Conservation (phyloP, 2,888 invertebrate genomes). For the Phyllotreta cruciferae region DNA sequence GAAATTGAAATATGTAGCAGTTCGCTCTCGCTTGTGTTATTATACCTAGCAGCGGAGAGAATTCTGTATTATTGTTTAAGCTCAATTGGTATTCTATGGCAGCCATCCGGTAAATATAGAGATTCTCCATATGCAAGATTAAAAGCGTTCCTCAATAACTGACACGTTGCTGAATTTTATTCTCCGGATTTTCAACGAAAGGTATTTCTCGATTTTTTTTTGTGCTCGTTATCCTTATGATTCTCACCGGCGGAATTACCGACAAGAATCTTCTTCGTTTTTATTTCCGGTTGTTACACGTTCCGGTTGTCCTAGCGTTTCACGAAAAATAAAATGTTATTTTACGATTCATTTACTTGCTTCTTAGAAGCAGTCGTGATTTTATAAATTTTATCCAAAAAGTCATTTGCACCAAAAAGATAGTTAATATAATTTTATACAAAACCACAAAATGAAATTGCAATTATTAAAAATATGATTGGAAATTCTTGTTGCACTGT, state of each 20-base stretch:
- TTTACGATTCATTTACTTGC: conserved; percentile 9
- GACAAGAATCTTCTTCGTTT: conserved; percentile 7
- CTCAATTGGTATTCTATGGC: conserved; percentile 29
- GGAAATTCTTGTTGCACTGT: too few species aligned
- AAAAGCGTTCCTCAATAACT: conserved; percentile 25
- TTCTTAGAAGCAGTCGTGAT: too few species aligned
- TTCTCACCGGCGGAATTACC: conserved; percentile 21
- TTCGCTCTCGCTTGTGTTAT: conserved; percentile 22
- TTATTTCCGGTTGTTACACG: conserved; percentile 12
- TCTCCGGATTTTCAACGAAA: conserved; percentile 20
- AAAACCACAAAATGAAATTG: too few species aligned
- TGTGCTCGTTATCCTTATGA: conserved; percentile 1
- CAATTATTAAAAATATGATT: too few species aligned
- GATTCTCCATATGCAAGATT: conserved; percentile 31
- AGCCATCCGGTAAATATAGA: conserved; percentile 27
- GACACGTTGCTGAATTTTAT: conserved; percentile 22
- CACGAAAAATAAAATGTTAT: conserved; percentile 17
- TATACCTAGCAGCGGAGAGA: conserved; percentile 16
- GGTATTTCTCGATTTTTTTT: conserved; percentile 13
- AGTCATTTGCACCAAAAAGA: too few species aligned
- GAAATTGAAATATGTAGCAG: conserved; percentile 27
- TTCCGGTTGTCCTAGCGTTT: not conserved
- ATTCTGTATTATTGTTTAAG: conserved; percentile 22
- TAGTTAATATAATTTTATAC: too few species aligned
- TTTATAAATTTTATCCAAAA: too few species aligned